These are phyloP conservation scores for Therioaphis trifolii DNA, from an alignment of 2,888 invertebrate species.

Conservation along the genomic window DNA sequence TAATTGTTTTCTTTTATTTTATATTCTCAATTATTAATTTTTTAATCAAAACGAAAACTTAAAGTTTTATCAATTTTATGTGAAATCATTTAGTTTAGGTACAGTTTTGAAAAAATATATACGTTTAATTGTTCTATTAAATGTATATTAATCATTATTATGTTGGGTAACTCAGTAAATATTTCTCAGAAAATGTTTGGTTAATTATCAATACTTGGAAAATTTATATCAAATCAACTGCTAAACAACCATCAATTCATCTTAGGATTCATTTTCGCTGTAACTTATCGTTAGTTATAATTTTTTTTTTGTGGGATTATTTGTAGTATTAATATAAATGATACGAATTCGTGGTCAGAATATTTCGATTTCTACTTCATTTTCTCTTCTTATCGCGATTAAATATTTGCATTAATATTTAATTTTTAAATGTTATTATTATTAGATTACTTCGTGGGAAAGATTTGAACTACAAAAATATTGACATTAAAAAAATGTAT, in stretches of 20 bases:
- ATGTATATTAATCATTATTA: not conserved
- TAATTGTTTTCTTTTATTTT: no score
- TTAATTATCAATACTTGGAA: constrained; percentile 28
- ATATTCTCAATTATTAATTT: no score
- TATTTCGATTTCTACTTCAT: not conserved
- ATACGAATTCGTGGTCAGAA: not conserved
- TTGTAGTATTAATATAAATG: not conserved
- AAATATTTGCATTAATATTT: no score
- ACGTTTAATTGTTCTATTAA: not conserved
- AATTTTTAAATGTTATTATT: no score
- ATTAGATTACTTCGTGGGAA: no score
- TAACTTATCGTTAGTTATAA: not conserved
- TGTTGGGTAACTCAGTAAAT: constrained; percentile 10
- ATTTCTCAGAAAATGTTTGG: constrained; percentile 38
- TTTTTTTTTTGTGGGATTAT: not conserved
- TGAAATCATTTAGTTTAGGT: not conserved
- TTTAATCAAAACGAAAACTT: not conserved
- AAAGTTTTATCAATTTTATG: not conserved
- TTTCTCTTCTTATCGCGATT: not conserved
- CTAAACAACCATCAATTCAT: not conserved
- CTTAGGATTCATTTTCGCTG: not conserved
- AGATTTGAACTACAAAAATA: no score
- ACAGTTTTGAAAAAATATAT: not conserved
- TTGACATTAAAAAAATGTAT: no score
- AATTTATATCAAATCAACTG: constrained; percentile 6